phyloP scores from a whole-genome alignment of 2,888 invertebrate genomes.

The Slavum lentiscoides region DNA sequence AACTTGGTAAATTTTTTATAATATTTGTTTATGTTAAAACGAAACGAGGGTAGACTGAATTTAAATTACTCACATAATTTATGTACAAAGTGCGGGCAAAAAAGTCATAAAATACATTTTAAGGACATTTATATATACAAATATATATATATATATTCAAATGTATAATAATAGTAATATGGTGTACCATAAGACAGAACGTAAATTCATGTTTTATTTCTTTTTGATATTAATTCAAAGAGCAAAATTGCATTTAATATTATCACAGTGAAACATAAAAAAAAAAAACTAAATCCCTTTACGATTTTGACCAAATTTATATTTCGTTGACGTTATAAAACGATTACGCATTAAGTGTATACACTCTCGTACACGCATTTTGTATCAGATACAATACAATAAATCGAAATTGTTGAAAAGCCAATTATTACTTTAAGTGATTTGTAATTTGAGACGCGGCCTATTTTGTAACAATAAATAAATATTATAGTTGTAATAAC shows the following conservation, averaged over 20 bases:
- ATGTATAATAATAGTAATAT: background rate
- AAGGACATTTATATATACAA: background rate
- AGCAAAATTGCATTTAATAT: background rate
- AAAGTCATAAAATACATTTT: constrained; percentile 11
- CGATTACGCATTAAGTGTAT: too few species aligned
- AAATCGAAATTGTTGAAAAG: too few species aligned
- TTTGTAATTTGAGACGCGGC: too few species aligned
- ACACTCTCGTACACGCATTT: too few species aligned
- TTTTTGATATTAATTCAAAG: background rate
- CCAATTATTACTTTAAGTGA: too few species aligned
- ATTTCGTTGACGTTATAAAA: background rate
- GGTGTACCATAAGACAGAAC: background rate
- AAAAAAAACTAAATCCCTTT: background rate
- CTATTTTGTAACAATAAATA: too few species aligned
- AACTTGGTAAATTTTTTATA: background rate
- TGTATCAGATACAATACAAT: too few species aligned
- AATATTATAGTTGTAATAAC: too few species aligned
- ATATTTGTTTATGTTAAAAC: background rate
- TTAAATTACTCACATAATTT: background rate
- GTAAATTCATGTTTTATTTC: background rate
- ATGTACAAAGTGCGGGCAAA: background rate
- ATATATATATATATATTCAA: background rate
- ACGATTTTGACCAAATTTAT: background rate
- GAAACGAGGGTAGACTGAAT: background rate
- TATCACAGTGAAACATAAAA: background rate